Evolutionary conservation across 2,113 vertebrate genomes (phyloP).

Genomic region (Henicopernis longicauda): DNA sequence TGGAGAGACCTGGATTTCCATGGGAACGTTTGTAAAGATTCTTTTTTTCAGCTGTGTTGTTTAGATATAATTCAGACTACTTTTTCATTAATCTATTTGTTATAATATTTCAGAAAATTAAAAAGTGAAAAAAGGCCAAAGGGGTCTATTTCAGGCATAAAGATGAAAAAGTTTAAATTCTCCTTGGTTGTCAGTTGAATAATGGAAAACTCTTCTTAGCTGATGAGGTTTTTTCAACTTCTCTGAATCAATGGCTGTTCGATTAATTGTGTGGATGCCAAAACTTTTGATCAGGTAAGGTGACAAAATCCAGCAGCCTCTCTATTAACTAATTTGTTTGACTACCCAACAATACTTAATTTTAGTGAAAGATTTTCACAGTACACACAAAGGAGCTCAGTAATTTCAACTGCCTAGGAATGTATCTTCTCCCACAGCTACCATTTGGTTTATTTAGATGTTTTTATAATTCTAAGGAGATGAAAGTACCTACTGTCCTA

Average conservation of each 20-base stretch:
- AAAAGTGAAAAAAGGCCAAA: background rate
- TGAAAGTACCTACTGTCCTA: slow-evolving; percentile 19
- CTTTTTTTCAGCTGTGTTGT: background rate
- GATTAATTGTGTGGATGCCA: background rate
- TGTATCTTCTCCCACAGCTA: background rate
- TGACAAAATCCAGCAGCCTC: background rate
- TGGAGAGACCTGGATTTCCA: background rate
- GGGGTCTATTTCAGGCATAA: background rate
- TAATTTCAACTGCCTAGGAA: background rate
- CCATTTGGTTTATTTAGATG: slow-evolving; percentile 1
- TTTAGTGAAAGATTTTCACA: background rate
- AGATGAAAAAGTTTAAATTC: background rate
- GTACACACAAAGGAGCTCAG: background rate
- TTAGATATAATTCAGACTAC: background rate
- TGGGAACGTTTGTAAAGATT: background rate
- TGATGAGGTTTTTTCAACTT: background rate
- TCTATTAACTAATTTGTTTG: background rate
- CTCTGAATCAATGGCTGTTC: background rate
- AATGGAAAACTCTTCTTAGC: background rate
- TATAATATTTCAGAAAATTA: background rate
- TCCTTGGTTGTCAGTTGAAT: background rate
- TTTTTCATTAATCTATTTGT: background rate
- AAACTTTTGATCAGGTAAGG: background rate
- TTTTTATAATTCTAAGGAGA: slow-evolving; percentile 12
- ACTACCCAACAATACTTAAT: background rate